Conservation (phyloP, 2,113 vertebrate genomes). For the Scomber colias region DNA sequence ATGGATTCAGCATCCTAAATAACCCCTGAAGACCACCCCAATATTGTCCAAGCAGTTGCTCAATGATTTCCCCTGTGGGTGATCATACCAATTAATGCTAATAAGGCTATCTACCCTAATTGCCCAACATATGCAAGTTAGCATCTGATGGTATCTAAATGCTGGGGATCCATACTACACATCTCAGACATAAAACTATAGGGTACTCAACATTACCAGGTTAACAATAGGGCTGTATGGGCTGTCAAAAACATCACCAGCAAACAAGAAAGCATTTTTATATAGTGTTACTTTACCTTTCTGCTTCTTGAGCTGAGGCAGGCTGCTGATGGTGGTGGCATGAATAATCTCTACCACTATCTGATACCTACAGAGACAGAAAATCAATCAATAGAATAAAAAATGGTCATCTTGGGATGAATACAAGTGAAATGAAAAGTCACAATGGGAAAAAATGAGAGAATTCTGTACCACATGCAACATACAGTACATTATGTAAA, state of each 20-base stretch:
- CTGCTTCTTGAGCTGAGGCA: constrained; percentile 97
- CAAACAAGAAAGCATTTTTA: not conserved
- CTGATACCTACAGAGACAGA: constrained; percentile 90
- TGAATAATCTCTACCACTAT: constrained; percentile 99
- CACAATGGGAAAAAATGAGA: not conserved
- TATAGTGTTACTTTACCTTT: constrained; percentile 87
- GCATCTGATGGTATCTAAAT: too few species aligned
- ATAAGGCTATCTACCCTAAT: not conserved
- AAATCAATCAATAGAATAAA: not conserved
- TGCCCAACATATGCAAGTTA: too few species aligned
- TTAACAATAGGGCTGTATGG: too few species aligned
- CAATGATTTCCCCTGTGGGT: too few species aligned
- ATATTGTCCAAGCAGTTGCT: too few species aligned
- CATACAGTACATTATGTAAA: not conserved
- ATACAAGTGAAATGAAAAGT: not conserved
- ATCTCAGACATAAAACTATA: too few species aligned
- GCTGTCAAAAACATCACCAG: too few species aligned
- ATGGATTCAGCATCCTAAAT: too few species aligned
- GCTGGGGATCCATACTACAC: too few species aligned
- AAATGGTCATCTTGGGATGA: not conserved
- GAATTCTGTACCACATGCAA: not conserved
- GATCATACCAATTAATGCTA: not conserved
- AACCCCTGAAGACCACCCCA: too few species aligned
- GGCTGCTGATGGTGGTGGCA: constrained; percentile 96
- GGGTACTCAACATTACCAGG: too few species aligned